phyloP scores from a whole-genome alignment of 30 jellyfish, hydroid and myxozoan species.

The Turritopsis dohrnii region DNA sequence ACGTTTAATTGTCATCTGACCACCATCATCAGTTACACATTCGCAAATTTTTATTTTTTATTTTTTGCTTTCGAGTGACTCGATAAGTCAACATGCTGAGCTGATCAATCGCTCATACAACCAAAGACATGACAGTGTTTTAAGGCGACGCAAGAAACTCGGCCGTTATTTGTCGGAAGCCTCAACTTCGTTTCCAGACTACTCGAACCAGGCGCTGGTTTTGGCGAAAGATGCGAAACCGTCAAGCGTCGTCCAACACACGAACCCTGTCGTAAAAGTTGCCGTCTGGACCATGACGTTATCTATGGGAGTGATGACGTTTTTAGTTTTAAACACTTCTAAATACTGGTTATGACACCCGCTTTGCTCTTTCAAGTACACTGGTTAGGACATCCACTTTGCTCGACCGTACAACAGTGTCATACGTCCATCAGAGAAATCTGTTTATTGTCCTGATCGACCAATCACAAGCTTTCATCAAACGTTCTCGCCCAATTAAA shows the following conservation, averaged over 20 bases:
- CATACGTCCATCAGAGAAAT: no score
- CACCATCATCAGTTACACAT: no score
- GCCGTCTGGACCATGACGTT: slow-evolving; percentile 95
- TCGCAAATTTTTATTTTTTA: no score
- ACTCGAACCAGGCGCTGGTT: neutral
- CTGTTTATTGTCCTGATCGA: no score
- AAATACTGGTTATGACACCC: neutral
- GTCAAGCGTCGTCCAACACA: slow-evolving; percentile 16
- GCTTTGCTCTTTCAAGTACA: no score
- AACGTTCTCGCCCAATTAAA: no score
- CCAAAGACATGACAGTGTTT: slow-evolving; percentile 84
- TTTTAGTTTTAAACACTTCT: slow-evolving; percentile 63
- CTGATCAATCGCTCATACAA: slow-evolving; percentile 50
- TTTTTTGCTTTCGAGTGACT: slow-evolving; percentile 71
- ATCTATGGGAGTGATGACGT: slow-evolving; percentile 98
- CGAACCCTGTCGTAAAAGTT: slow-evolving; percentile 47
- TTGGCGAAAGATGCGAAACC: neutral
- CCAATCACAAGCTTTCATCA: no score
- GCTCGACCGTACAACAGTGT: no score
- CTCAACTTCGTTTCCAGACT: neutral
- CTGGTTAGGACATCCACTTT: neutral
- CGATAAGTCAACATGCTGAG: slow-evolving; percentile 54
- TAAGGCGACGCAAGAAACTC: slow-evolving; percentile 54
- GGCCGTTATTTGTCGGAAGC: slow-evolving; percentile 40
- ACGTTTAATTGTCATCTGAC: no score